A percentile compares a stretch with the other conserved stretches of the same genome.
Evolutionary conservation across 64 coral and sea anemone species (phyloP).

Genomic region (Exaiptasia diaphana): DNA sequence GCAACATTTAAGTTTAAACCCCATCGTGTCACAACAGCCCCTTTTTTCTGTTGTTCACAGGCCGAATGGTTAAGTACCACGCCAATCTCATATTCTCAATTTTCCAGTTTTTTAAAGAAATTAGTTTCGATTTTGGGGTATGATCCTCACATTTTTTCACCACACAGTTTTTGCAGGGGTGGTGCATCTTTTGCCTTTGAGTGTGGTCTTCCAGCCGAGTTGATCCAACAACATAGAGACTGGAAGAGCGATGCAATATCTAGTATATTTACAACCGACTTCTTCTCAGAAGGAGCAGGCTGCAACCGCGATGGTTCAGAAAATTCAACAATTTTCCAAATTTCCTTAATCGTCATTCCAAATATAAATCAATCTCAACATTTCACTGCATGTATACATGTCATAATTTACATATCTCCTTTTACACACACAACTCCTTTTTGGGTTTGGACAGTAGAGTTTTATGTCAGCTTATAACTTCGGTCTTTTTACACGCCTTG

Average conservation of each 20-base stretch:
- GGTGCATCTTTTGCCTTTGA: slow-evolving; percentile 21
- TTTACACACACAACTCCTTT: too few species aligned
- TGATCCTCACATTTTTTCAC: neutral
- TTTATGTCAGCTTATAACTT: too few species aligned
- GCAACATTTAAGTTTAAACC: neutral
- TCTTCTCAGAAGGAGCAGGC: neutral
- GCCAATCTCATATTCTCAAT: neutral
- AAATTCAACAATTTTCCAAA: too few species aligned
- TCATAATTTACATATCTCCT: too few species aligned
- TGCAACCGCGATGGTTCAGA: too few species aligned
- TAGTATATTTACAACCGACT: neutral
- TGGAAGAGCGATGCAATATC: slow-evolving; percentile 5
- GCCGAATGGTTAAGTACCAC: neutral
- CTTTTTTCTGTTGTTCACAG: neutral
- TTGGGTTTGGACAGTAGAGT: too few species aligned
- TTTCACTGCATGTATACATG: too few species aligned
- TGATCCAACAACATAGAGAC: slow-evolving; percentile 9
- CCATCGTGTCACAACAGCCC: neutral
- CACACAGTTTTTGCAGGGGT: neutral
- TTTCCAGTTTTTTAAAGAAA: neutral
- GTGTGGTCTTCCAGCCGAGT: neutral
- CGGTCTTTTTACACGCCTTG: too few species aligned
- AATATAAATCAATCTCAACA: too few species aligned
- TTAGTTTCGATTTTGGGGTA: neutral
- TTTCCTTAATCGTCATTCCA: too few species aligned